Base-by-base conservation (phyloP, 2,113 vertebrate genomes). In the Tonatia bakeri region DNA sequence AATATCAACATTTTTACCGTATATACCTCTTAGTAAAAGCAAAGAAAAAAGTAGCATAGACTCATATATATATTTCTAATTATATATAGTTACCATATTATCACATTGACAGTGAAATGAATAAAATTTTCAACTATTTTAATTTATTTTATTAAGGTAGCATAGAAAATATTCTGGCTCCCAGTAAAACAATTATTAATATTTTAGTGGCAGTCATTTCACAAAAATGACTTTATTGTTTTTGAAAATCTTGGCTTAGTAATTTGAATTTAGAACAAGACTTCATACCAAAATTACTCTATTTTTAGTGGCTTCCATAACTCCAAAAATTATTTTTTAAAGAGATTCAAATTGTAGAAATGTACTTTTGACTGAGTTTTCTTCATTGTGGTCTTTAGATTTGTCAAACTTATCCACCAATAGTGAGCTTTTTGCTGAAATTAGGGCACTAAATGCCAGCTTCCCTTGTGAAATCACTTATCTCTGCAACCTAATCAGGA, bases 391-490 rank as follows among this genome's bases (percentile, higher is more conserved):
- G 65, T 56, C 14, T 72, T 61, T 45, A 38, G 12, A 85, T 77
- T 50, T 90, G 40, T 75, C 28, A 45, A 31, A 54, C 90, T 22
- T 61, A 50, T 65, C 16, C 4, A 50, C 24, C 38, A 26, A 16
- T 54, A 75, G 28, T 67, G 87, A 91, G 24, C 33, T 91, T 79
- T 45, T 93, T 94, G 31, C 72, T 96, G 61, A 91, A 73, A 75
- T 61, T 50, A n/a, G 22, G 17, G 19, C 65, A 91, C 12, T 69
- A 79, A 36, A 59, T 61, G 24, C 67, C 52, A 94, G 43, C 17
- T 22, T 87, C 43, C 31, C 70, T 65, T 77, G 2, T 8, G 31
- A 82, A 91, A 84, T 94, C 61, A 93, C 50, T 93, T 79, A 79
- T 87, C 45, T 5, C 84, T 47, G 7, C 19, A 33, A 88, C 64